These are phyloP conservation scores for Nansenia antarctica DNA, from an alignment of 2,113 vertebrate genomes.

Conservation along the genomic window DNA sequence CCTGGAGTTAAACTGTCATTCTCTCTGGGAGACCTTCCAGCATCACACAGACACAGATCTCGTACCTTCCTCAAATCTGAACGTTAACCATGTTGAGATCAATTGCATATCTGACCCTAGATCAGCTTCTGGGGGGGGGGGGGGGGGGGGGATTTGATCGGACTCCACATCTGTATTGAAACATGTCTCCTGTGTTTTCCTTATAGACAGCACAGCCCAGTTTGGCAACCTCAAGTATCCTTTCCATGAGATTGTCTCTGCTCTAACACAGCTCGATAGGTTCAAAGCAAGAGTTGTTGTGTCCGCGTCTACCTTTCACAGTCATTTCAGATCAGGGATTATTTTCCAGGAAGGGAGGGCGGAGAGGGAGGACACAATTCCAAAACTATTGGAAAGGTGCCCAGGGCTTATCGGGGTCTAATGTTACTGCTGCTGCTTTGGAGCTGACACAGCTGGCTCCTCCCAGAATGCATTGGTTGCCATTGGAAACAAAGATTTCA, in stretches of 20 bases:
- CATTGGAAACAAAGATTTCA: constrained; percentile 42
- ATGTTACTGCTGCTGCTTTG: constrained; percentile 22
- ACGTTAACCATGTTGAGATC: background rate
- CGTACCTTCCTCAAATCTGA: background rate
- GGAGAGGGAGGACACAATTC: constrained; percentile 13
- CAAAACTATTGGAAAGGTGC: constrained; percentile 38
- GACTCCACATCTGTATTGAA: too few relatives aligned
- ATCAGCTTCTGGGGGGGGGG: too few relatives aligned
- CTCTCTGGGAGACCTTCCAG: background rate
- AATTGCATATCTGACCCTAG: background rate
- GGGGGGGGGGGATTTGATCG: too few relatives aligned
- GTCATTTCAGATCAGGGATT: constrained; percentile 9
- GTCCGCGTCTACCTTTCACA: background rate
- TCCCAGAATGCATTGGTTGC: constrained; percentile 58
- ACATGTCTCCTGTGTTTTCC: too few relatives aligned
- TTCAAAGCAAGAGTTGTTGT: too few relatives aligned
- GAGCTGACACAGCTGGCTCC: constrained; percentile 39
- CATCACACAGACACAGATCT: background rate
- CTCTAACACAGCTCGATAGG: too few relatives aligned
- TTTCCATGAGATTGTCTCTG: too few relatives aligned
- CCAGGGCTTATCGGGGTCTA: constrained; percentile 49
- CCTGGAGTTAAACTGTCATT: constrained; percentile 19
- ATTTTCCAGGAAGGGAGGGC: background rate
- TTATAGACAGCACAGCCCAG: too few relatives aligned
- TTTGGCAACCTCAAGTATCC: too few relatives aligned